Conservation (phyloP, 2,797 vertebrate species). For the Lateolabrax maculatus region DNA sequence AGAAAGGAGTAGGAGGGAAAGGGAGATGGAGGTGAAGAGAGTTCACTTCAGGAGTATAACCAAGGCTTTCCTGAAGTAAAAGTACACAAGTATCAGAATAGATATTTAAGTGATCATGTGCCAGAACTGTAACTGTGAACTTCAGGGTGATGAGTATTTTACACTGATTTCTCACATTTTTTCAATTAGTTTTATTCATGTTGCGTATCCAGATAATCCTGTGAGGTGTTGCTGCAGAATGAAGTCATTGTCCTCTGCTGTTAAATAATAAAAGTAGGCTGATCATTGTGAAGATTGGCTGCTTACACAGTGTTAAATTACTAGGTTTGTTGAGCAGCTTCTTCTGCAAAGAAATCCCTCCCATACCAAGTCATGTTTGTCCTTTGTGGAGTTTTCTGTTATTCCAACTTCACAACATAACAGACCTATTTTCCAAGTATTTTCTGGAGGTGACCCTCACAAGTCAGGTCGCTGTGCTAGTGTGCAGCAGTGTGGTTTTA, state of each 20-base stretch:
- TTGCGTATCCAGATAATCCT: neutral
- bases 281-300: conserved; percentile 38
- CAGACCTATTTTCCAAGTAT: too few relatives aligned
- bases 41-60: neutral
- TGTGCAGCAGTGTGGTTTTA: too few relatives aligned
- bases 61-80: too few relatives aligned
- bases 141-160: fast-evolving
- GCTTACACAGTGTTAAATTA: conserved; percentile 27
- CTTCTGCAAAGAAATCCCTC: too few relatives aligned
- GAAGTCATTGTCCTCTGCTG: conserved; percentile 24
- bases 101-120: neutral
- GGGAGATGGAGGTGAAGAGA: neutral
- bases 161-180: neutral
- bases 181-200: neutral
- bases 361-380: neutral
- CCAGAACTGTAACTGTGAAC: too few relatives aligned
- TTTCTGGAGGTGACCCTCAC: too few relatives aligned
- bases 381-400: too few relatives aligned
- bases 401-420: too few relatives aligned
- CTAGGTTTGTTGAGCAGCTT: conserved; percentile 9
- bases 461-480: too few relatives aligned
- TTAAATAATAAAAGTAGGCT: conserved; percentile 54
- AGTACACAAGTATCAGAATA: neutral
- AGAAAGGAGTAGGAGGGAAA: conserved; percentile 2
- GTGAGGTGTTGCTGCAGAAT: neutral